Conservation (phyloP, 1,140 invertebrate species). For the Drosophila melanica region DNA sequence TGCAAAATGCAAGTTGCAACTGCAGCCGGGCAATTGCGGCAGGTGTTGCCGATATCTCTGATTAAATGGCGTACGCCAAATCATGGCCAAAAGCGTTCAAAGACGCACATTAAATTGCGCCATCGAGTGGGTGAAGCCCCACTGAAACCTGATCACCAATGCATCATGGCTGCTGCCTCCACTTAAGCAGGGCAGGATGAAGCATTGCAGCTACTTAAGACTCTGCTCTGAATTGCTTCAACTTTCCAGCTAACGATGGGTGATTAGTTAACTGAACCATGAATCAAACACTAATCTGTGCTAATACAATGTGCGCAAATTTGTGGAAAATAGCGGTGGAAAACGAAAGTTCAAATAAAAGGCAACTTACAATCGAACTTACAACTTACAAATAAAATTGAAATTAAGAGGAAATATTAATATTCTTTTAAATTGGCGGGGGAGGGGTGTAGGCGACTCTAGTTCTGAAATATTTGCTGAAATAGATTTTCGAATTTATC, state of each 20-base stretch:
- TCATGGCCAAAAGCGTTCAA: slow-evolving; percentile 74
- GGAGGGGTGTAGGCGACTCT: too few relatives aligned
- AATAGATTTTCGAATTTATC: too few relatives aligned
- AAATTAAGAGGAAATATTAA: not conserved
- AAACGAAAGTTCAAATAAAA: not conserved
- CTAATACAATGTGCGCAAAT: not conserved
- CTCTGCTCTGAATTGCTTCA: not conserved
- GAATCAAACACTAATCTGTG: not conserved
- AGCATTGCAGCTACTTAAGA: slow-evolving; percentile 9
- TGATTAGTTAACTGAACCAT: slow-evolving; percentile 1
- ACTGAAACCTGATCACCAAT: slow-evolving; percentile 30
- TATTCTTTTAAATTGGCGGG: too few relatives aligned
- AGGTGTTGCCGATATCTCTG: slow-evolving; percentile 79
- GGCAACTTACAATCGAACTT: too few relatives aligned
- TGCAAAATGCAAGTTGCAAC: slow-evolving; percentile 12
- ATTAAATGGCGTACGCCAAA: slow-evolving; percentile 80
- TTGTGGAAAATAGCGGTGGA: not conserved
- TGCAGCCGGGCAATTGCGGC: slow-evolving; percentile 39
- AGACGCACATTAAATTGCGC: slow-evolving; percentile 71
- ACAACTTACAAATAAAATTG: too few relatives aligned
- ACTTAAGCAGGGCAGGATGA: too few relatives aligned
- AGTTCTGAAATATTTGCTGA: too few relatives aligned
- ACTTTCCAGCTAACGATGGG: not conserved
- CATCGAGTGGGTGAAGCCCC: slow-evolving; percentile 27
- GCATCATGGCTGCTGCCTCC: not conserved